Evolutionary conservation across 1,140 invertebrate species (phyloP), one percentile per base, ranked within the genome.

Genomic region (Drosophila sturtevanti): DNA sequence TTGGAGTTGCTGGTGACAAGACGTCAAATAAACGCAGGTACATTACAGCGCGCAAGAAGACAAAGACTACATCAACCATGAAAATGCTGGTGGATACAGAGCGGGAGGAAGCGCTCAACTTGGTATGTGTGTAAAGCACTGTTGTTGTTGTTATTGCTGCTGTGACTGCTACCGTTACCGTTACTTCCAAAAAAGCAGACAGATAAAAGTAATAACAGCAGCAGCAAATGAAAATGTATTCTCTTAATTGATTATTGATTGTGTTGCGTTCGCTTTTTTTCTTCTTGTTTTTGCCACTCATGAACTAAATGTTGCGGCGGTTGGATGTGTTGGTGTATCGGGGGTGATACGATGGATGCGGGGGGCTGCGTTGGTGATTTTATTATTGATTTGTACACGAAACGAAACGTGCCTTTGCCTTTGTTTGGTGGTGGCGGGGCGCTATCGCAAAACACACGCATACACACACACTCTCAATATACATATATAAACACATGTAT

Each of bases 81-180:
- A 89, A 89, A 93, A 93, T 89, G 92, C 93, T 85, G 95, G 95
- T 95, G 75, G 96, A 97, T 92, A 94, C 94, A 92, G 96, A 97
- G 92, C 96, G 95, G 92, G 96, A 96, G 93, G 96, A 97, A 93
- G 95, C 96, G 71, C 93, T 95, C 89, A 96, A 97, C 94, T 94
- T 97, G 94, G 96, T 97, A 94, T 81, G 91, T 77, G 77, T 77
- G 72, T 78, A 66, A 34, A 56, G 34, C 14, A 1, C 27, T 34
- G 54, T 56, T 34, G 31, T 56, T 56, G 27, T 56, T 56, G n/a
- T 16, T 55, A 12, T 31, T 56, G 11, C 21, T 55, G 27, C n/a
- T 55, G 52, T n/a, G 27, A 55, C 24, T 31, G 54, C 31, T 56
- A 56, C 54, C 24, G 27, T 56, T 56, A 75, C 51, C 70, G 61